Conservation (phyloP, 2,888 invertebrate genomes). For the Pelosia muscerda region DNA sequence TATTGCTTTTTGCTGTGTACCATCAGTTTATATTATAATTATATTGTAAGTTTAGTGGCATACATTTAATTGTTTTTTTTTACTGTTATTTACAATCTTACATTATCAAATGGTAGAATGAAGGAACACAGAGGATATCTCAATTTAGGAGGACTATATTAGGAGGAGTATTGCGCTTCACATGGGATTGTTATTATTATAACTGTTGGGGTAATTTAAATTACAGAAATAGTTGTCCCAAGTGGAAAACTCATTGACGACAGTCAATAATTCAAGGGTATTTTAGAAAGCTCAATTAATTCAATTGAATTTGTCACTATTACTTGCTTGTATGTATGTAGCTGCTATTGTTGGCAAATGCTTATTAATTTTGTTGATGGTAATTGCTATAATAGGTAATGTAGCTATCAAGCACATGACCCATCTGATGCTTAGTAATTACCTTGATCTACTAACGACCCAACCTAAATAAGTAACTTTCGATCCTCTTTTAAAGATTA, state of each 20-base stretch:
- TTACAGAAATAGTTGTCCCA: not conserved
- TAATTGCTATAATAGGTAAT: too few species aligned
- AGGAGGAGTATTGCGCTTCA: not conserved
- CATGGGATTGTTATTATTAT: not conserved
- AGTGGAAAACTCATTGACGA: not conserved
- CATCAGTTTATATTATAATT: not conserved
- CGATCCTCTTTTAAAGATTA: not conserved
- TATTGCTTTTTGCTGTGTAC: not conserved
- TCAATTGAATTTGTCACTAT: not conserved
- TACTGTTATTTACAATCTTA: not conserved
- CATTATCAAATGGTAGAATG: not conserved
- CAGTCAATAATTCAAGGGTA: not conserved
- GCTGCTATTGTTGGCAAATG: not conserved
- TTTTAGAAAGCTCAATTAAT: not conserved
- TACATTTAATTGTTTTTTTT: too few species aligned
- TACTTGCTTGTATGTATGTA: not conserved
- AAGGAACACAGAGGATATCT: not conserved
- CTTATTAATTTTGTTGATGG: not conserved
- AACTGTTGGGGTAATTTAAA: not conserved
- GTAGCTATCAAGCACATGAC: too few species aligned
- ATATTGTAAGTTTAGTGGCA: too few species aligned
- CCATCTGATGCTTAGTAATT: too few species aligned
- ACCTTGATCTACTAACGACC: too few species aligned
- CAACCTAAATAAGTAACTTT: too few species aligned
- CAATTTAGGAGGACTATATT: not conserved